A percentile compares a stretch with the other conserved stretches of the same genome.
Evolutionary conservation across 2,797 vertebrate species (phyloP).

Genomic region (Halcyon chelicuti): DNA sequence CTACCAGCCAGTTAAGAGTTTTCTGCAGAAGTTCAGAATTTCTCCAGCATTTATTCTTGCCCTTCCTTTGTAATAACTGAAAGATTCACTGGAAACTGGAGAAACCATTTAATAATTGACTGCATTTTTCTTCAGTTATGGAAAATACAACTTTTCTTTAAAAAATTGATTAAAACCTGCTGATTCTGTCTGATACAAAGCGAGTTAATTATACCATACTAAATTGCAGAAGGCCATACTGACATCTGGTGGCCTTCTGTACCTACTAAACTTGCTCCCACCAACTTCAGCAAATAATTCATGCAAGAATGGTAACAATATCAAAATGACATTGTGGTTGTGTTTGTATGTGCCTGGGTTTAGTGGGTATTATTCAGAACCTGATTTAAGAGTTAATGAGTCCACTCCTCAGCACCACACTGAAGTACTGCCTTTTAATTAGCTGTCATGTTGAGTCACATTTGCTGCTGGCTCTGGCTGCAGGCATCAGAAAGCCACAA

Average conservation of each 20-base stretch:
- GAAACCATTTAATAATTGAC: slow-evolving; percentile 14
- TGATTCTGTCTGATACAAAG: not conserved
- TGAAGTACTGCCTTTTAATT: slow-evolving; percentile 63
- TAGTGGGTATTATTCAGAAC: not conserved
- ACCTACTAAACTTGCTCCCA: not conserved
- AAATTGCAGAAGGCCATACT: slow-evolving; percentile 32
- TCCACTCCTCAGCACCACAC: not conserved
- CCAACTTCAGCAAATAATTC: not conserved
- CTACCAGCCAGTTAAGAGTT: not conserved
- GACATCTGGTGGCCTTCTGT: slow-evolving; percentile 49
- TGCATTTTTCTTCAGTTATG: not conserved
- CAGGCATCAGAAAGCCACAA: slow-evolving; percentile 54
- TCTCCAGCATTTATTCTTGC: not conserved
- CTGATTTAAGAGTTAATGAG: slow-evolving; percentile 20
- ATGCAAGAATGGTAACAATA: not conserved
- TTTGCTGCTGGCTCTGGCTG: slow-evolving; percentile 24
- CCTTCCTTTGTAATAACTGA: not conserved
- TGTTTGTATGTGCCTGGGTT: not conserved
- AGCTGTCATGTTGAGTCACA: slow-evolving; percentile 41
- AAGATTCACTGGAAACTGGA: not conserved
- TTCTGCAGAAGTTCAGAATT: not conserved
- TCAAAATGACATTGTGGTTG: not conserved
- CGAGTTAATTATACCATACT: not conserved
- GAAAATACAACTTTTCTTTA: not conserved
- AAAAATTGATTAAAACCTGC: not conserved